phyloP scores from a whole-genome alignment of 2,113 vertebrate species.

The Acrocephalus kingi region DNA sequence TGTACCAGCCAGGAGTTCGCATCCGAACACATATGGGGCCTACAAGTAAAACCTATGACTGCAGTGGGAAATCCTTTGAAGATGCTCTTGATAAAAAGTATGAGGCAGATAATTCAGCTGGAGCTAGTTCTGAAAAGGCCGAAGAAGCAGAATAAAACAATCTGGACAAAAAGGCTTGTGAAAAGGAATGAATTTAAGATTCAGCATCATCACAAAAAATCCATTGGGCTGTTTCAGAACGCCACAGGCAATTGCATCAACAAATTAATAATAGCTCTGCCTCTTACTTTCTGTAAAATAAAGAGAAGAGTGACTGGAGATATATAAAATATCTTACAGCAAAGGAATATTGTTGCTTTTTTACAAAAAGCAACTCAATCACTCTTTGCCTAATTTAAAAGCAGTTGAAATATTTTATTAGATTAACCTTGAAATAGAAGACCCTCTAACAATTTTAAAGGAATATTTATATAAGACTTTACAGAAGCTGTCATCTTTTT shows the following conservation, averaged over 20 bases:
- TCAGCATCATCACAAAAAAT: neutral
- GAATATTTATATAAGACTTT: constrained; percentile 18
- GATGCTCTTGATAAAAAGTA: constrained; percentile 74
- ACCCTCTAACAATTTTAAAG: neutral
- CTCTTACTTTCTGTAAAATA: neutral
- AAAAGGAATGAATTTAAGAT: neutral
- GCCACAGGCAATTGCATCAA: neutral
- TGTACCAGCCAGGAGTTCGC: constrained; percentile 88
- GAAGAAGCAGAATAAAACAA: constrained; percentile 66
- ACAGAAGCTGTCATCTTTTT: constrained; percentile 8
- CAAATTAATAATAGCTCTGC: neutral
- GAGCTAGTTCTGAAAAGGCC: constrained; percentile 78
- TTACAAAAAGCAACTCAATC: neutral
- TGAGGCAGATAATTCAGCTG: constrained; percentile 73
- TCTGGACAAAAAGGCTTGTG: neutral
- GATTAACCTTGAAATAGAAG: neutral
- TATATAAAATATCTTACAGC: neutral
- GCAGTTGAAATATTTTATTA: neutral
- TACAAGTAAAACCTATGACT: constrained; percentile 81
- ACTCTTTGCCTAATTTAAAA: neutral
- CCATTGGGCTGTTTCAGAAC: neutral
- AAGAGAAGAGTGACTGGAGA: neutral
- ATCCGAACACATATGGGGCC: constrained; percentile 81
- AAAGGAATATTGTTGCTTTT: neutral
- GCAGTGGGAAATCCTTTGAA: constrained; percentile 74